phyloP scores from a whole-genome alignment of 2,797 vertebrate species.

The Halcyon smyrnensis region DNA sequence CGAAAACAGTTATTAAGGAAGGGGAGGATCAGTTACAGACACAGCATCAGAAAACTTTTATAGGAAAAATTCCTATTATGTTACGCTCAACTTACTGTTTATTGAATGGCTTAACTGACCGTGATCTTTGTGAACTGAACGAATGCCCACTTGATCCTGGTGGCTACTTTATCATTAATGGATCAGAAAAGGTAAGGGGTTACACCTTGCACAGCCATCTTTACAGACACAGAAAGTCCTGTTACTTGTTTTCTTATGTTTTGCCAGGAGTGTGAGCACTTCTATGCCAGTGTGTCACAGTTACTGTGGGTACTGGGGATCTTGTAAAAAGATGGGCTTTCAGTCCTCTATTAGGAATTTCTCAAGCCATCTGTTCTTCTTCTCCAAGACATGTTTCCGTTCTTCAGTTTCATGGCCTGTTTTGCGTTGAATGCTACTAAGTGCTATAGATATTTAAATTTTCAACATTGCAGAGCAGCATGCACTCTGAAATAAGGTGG shows the following conservation, averaged over 20 bases:
- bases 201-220: neutral
- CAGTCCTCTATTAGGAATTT: neutral
- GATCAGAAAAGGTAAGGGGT: slow-evolving; percentile 92
- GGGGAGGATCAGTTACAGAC: slow-evolving; percentile 97
- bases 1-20: slow-evolving; percentile 98
- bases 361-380: neutral
- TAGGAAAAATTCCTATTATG: slow-evolving; percentile 99
- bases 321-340: neutral
- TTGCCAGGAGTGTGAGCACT: neutral
- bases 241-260: neutral
- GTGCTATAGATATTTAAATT: neutral
- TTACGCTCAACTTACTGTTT: slow-evolving; percentile 97
- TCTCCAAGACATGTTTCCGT: neutral
- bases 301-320: neutral
- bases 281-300: neutral
- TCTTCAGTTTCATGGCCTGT: neutral
- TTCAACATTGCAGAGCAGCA: neutral
- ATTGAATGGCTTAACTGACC: slow-evolving; percentile 92
- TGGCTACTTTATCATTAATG: slow-evolving; percentile 99
- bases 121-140: slow-evolving; percentile 96
- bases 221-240: neutral
- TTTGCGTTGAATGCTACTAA: neutral
- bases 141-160: slow-evolving; percentile 97
- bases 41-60: slow-evolving; percentile 98
- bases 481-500: neutral